A percentile compares a stretch with the other conserved stretches of the same genome.
These are phyloP conservation scores for Argyra leucocephala DNA, from an alignment of 2,888 invertebrate genomes.

Conservation along the genomic window DNA sequence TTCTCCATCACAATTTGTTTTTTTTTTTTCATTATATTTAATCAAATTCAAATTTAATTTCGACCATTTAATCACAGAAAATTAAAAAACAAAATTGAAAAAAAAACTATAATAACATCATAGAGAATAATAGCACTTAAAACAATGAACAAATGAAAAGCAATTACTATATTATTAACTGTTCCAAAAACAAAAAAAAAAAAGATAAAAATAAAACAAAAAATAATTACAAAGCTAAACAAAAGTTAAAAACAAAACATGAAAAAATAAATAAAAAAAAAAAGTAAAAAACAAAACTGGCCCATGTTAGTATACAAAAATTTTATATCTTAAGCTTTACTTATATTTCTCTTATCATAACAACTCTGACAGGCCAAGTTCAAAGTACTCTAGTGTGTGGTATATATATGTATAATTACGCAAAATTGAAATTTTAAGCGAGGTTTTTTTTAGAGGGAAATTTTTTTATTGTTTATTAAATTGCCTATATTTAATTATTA, in stretches of 20 bases:
- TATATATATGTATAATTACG: neutral
- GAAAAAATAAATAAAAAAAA: neutral
- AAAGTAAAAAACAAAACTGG: neutral
- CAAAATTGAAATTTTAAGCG: neutral
- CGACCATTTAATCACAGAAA: neutral
- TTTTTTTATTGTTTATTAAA: neutral
- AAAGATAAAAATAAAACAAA: neutral
- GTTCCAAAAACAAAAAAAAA: neutral
- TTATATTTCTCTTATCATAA: neutral
- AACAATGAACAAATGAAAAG: neutral
- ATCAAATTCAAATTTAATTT: neutral
- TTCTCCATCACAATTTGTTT: no score
- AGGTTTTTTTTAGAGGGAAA: neutral
- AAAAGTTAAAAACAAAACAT: neutral
- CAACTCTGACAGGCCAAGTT: neutral
- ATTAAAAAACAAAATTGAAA: neutral
- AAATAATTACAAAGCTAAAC: neutral
- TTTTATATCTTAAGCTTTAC: neutral
- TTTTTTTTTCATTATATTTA: no score
- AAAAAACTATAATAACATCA: neutral
- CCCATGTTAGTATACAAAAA: neutral
- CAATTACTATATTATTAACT: neutral
- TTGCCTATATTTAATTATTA: no score
- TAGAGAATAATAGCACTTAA: neutral
- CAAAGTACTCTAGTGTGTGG: neutral